Evolutionary conservation across 2,888 invertebrate genomes (phyloP), one percentile per base, ranked within the genome.

Genomic region (Hipparchia sbordonii): DNA sequence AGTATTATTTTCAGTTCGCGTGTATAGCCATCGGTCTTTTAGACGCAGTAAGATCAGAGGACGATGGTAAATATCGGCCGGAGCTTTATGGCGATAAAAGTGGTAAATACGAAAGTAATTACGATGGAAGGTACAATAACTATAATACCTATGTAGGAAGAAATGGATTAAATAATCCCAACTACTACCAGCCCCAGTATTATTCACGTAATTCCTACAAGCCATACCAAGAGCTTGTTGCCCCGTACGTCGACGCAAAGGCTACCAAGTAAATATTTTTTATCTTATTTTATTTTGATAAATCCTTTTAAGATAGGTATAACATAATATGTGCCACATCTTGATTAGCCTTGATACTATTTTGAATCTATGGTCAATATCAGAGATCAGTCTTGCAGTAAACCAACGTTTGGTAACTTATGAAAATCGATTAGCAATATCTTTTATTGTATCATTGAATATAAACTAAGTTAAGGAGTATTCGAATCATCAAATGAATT

Each of bases 21-120:
- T 57, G 68, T 51, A 12, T 78, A 67, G 74, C 74, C 54, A 67
- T 79, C 60, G 74, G 76, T 39, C 70, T 79, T 65, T 48, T 77
- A 13, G 73, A 69, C 39, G 54, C 72, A 8, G 71, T 72, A 57
- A 69, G 66, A 65, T 89, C 91, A 80, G 84, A 87, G 65, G 86
- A 92, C 52, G 89, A 93, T 73, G 95, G 95, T 0, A 87, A 89
- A 67, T 95, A 95, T 81, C 90, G 86, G 5, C 91, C 94, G 61
- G 85, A 85, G 54, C 62, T 79, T 33, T 85, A 90, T 68, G 85
- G 84, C 1, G 83, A 89, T 63, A 88, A 89, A 61, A 91, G 91
- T 2, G 81, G 81, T 70, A 92, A 92, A 78, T 82, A 82, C 9
- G 79, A 75, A n/a, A 74, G 81, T 33, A 65, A 13, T 1, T 59